These are phyloP conservation scores for Drosophila ficusphila DNA, from an alignment of 1,140 invertebrate genomes.

Conservation along the genomic window DNA sequence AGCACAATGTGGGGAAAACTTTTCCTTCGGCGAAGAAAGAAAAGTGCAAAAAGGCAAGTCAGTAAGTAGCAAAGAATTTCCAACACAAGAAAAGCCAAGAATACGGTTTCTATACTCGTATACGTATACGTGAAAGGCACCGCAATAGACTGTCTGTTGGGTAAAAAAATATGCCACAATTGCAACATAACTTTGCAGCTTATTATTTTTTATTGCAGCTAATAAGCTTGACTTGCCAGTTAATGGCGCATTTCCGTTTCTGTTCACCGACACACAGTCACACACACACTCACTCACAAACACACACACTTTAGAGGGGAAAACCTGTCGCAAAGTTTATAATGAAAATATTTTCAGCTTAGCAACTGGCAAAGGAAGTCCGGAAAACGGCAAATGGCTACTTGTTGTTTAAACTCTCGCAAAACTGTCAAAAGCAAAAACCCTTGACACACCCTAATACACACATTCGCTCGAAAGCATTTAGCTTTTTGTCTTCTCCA, in stretches of 20 bases:
- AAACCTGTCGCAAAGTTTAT: constrained; percentile 80
- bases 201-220: constrained; percentile 81
- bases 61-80: constrained; percentile 53
- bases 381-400: constrained; percentile 46
- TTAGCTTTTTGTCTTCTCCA: constrained; percentile 41
- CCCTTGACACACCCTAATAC: constrained; percentile 32
- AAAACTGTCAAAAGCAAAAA: constrained; percentile 52
- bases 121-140: constrained; percentile 2
- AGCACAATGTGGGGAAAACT: constrained; percentile 49
- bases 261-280: constrained; percentile 35
- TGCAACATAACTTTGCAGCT: constrained; percentile 80
- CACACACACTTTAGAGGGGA: constrained; percentile 5
- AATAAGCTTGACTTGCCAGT: constrained; percentile 79
- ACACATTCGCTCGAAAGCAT: constrained; percentile 21
- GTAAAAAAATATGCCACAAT: constrained; percentile 66
- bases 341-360: constrained; percentile 80
- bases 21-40: constrained; percentile 19
- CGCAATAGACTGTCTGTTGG: constrained; percentile 13
- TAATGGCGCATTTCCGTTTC: constrained; percentile 80
- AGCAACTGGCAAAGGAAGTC: constrained; percentile 32
- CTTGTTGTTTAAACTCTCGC: constrained; percentile 64
- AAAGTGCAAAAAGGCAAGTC: constrained; percentile 45
- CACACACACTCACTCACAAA: constrained; percentile 8
- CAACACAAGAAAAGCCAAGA: constrained; percentile 39
- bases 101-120: constrained; percentile 3